phyloP scores from a whole-genome alignment of 2,888 invertebrate genomes.

The Dryomyza anilis region DNA sequence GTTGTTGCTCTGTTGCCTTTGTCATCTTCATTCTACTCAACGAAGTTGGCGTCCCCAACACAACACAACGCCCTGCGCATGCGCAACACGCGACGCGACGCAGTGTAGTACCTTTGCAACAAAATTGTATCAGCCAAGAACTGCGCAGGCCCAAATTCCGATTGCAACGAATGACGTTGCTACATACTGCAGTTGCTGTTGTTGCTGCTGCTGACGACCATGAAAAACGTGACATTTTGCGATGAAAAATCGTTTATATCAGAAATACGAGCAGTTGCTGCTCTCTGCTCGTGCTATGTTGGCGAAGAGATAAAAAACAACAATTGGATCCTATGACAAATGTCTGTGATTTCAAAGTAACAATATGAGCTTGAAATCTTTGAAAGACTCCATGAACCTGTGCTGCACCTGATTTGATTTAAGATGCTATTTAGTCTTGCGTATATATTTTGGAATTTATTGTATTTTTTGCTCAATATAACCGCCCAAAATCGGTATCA shows the following conservation, averaged over 20 bases:
- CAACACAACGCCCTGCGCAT: conserved; percentile 1
- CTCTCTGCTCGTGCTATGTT: no score
- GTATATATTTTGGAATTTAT: no score
- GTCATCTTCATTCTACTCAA: not conserved
- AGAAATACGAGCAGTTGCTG: conserved; percentile 50
- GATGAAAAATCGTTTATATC: conserved; percentile 58
- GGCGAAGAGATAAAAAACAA: not conserved
- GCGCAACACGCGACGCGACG: conserved; percentile 22
- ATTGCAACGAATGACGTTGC: no score
- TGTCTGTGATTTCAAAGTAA: no score
- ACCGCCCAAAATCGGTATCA: no score
- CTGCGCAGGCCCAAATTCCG: conserved; percentile 23
- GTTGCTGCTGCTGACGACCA: conserved; percentile 46
- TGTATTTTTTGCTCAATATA: no score
- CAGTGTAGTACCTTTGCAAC: not conserved
- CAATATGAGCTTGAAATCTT: no score
- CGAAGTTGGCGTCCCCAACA: not conserved
- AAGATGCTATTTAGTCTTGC: no score
- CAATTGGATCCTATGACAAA: not conserved
- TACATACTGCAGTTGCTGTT: no score
- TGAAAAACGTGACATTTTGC: conserved; percentile 61
- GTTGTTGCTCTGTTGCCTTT: not conserved
- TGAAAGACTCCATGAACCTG: no score
- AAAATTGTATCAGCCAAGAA: conserved; percentile 27
- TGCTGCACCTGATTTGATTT: no score